Conservation (phyloP, 2,797 vertebrate species). For the Sebastes itinus region DNA sequence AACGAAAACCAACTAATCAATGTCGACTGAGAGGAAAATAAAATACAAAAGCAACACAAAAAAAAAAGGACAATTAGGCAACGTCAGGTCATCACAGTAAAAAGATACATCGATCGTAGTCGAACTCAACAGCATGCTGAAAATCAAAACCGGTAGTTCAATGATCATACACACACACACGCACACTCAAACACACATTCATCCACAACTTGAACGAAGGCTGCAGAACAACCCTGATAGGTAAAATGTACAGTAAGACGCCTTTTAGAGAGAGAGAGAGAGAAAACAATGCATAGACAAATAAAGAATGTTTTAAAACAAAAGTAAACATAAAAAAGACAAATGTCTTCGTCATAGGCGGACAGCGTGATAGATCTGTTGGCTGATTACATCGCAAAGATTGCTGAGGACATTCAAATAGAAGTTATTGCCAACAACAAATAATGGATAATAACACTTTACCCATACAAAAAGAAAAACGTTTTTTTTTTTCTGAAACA, state of each 20-base stretch:
- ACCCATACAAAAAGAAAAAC: slow-evolving; percentile 39
- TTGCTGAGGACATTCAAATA: slow-evolving; percentile 75
- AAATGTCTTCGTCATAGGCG: slow-evolving; percentile 58
- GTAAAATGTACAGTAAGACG: slow-evolving; percentile 77
- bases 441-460: slow-evolving; percentile 55
- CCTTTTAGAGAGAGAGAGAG: slow-evolving; percentile 48
- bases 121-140: slow-evolving; percentile 74
- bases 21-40: slow-evolving; percentile 58
- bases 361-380: slow-evolving; percentile 54
- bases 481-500: slow-evolving; percentile 41
- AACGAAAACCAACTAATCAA: slow-evolving; percentile 71
- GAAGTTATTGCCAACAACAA: slow-evolving; percentile 76
- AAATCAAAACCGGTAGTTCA: slow-evolving; percentile 58
- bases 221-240: slow-evolving; percentile 63
- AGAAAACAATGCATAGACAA: slow-evolving; percentile 81
- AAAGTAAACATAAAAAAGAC: slow-evolving; percentile 74
- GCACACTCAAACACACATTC: slow-evolving; percentile 18
- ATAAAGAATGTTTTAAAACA: slow-evolving; percentile 73
- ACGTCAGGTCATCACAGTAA: slow-evolving; percentile 79
- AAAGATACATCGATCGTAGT: slow-evolving; percentile 72
- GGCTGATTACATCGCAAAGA: slow-evolving; percentile 66
- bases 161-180: slow-evolving; percentile 24
- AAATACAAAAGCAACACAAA: slow-evolving; percentile 64
- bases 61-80: slow-evolving; percentile 64
- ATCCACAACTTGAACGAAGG: slow-evolving; percentile 55